These are phyloP conservation scores for Peromyscus maniculatus DNA, from an alignment of 2,113 vertebrate genomes.

Conservation along the genomic window DNA sequence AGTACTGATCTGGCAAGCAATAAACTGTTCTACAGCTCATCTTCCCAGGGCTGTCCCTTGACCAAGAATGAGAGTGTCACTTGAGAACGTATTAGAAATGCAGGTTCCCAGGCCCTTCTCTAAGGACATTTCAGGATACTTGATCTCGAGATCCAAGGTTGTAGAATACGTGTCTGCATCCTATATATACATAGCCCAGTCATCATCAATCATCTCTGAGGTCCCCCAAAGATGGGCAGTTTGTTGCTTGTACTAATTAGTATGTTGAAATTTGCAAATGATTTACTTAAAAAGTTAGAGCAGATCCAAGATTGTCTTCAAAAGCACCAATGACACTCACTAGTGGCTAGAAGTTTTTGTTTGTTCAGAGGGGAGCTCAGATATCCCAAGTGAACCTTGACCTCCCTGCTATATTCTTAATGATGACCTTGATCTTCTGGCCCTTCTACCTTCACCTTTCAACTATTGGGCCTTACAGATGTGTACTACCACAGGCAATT, in stretches of 20 bases:
- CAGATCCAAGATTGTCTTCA: not conserved
- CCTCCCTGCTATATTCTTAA: not conserved
- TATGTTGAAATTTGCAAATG: constrained; percentile 6
- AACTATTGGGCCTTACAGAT: not conserved
- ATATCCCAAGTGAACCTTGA: not conserved
- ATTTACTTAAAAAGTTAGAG: constrained; percentile 2
- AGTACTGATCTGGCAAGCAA: not conserved
- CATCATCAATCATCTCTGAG: too few relatives aligned
- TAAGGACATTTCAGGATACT: not conserved
- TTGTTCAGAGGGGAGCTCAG: not conserved
- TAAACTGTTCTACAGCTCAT: not conserved
- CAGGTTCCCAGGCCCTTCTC: not conserved
- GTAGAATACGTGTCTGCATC: not conserved
- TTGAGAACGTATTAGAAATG: not conserved
- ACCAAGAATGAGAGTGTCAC: too few relatives aligned
- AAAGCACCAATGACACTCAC: not conserved
- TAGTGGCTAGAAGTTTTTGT: not conserved
- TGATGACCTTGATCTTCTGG: not conserved
- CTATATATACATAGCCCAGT: accelerated
- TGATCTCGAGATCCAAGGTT: not conserved
- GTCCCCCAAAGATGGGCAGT: not conserved
- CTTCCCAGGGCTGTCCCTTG: too few relatives aligned
- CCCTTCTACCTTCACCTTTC: not conserved
- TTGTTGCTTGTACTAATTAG: not conserved
- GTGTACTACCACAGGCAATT: not conserved